A percentile compares a stretch with the other conserved stretches of the same genome.
These are phyloP conservation scores for Melanophora roralis DNA, from an alignment of 2,888 invertebrate species.

Conservation along the genomic window DNA sequence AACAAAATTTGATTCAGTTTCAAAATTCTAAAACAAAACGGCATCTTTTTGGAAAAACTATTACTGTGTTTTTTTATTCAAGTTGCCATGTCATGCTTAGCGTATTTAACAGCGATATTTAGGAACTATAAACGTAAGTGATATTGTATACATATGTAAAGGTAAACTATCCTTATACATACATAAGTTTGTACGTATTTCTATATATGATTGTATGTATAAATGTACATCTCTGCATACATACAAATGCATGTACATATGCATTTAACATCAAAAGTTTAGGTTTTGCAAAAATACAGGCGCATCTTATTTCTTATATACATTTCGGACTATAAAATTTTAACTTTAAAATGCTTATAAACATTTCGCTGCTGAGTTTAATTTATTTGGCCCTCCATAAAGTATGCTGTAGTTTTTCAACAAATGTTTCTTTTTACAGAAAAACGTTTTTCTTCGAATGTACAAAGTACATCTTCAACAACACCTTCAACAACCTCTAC, in stretches of 20 bases:
- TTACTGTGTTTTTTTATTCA: background rate
- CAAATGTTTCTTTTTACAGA: slow-evolving; percentile 43
- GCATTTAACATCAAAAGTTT: too few relatives aligned
- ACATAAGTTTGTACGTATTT: too few relatives aligned
- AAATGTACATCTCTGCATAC: too few relatives aligned
- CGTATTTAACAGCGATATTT: slow-evolving; percentile 23
- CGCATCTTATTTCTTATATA: background rate
- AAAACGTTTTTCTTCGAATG: slow-evolving; percentile 60
- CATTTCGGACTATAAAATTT: too few relatives aligned
- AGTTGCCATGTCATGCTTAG: slow-evolving; percentile 35
- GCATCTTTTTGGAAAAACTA: too few relatives aligned
- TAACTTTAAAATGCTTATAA: slow-evolving; percentile 28
- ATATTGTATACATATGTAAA: background rate
- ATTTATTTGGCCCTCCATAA: slow-evolving; percentile 17
- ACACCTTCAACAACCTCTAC: slow-evolving; percentile 57
- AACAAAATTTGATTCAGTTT: too few relatives aligned
- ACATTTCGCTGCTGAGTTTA: slow-evolving; percentile 8
- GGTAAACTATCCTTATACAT: too few relatives aligned
- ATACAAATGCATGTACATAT: too few relatives aligned
- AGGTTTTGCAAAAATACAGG: too few relatives aligned
- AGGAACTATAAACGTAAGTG: slow-evolving; percentile 34
- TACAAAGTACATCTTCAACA: slow-evolving; percentile 55
- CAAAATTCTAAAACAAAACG: too few relatives aligned
- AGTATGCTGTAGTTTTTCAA: slow-evolving; percentile 31
- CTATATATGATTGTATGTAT: too few relatives aligned